Conservation (phyloP, 2,888 invertebrate genomes). For the Germaria angustata region DNA sequence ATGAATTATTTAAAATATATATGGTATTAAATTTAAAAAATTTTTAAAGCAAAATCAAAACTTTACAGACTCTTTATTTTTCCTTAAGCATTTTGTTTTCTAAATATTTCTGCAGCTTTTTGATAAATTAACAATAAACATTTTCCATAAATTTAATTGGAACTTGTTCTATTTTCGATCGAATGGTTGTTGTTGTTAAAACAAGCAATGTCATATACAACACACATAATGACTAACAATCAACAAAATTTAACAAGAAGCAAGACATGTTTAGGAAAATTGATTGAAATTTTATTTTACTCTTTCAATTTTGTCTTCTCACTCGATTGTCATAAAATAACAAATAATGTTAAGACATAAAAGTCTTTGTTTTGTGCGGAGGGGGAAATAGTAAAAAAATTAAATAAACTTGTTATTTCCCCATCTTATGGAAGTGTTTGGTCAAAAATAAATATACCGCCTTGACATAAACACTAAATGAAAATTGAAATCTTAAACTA, state of each 20-base stretch:
- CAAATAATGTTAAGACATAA: neutral
- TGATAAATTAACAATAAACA: slow-evolving; percentile 10
- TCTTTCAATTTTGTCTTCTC: neutral
- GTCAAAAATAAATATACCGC: slow-evolving; percentile 37
- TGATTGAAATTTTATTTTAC: slow-evolving; percentile 35
- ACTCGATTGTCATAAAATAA: slow-evolving; percentile 26
- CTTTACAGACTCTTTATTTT: neutral
- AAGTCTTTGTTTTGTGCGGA: neutral
- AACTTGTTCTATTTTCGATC: slow-evolving; percentile 12
- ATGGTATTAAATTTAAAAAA: neutral
- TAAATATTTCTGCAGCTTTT: neutral
- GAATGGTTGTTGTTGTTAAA: neutral
- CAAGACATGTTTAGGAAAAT: slow-evolving; percentile 26
- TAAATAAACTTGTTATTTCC: slow-evolving; percentile 18
- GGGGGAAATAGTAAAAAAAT: neutral
- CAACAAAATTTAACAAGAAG: neutral
- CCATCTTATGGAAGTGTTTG: neutral
- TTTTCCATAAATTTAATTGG: slow-evolving; percentile 19
- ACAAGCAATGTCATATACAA: neutral
- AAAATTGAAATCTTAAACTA: neutral
- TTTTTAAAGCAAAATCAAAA: neutral
- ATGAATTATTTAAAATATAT: slow-evolving; percentile 14
- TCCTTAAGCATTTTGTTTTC: neutral
- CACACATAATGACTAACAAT: neutral
- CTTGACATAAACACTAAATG: slow-evolving; percentile 31